Conservation (phyloP, 1,140 invertebrate genomes). For the Zophobas morio region DNA sequence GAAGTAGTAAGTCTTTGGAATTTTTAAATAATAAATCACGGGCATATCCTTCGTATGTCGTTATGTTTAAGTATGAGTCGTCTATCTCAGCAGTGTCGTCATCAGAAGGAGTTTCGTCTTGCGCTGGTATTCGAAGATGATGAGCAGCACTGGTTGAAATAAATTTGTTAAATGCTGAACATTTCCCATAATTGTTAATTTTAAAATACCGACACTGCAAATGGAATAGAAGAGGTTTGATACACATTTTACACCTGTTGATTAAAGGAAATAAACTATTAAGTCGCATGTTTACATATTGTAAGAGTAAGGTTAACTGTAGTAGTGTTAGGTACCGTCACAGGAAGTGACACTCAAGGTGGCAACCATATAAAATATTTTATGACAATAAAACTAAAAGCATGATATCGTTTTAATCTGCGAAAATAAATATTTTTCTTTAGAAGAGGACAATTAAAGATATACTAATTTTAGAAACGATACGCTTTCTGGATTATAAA, state of each 20-base stretch:
- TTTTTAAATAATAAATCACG: slow-evolving; percentile 56
- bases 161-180: background rate
- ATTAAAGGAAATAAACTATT: background rate
- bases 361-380: too few relatives aligned
- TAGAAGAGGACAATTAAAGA: too few relatives aligned
- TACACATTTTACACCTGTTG: slow-evolving; percentile 4
- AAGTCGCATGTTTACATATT: slow-evolving; percentile 22
- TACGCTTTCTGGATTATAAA: too few relatives aligned
- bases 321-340: slow-evolving; percentile 5
- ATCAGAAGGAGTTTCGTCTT: background rate
- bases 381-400: too few relatives aligned
- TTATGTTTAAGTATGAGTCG: background rate
- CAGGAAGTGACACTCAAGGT: too few relatives aligned
- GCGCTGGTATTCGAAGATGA: background rate
- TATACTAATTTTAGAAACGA: too few relatives aligned
- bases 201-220: background rate
- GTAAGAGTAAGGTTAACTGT: slow-evolving; percentile 8
- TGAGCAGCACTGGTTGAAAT: background rate
- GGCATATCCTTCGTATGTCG: slow-evolving; percentile 15
- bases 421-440: too few relatives aligned
- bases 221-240: background rate
- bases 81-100: background rate
- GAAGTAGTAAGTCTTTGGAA: slow-evolving; percentile 54
- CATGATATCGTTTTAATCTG: too few relatives aligned
- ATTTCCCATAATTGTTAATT: background rate